Evolutionary conservation across 2,888 invertebrate genomes (phyloP), one percentile per base, ranked within the genome.

Genomic region (Spicauda simplicius): DNA sequence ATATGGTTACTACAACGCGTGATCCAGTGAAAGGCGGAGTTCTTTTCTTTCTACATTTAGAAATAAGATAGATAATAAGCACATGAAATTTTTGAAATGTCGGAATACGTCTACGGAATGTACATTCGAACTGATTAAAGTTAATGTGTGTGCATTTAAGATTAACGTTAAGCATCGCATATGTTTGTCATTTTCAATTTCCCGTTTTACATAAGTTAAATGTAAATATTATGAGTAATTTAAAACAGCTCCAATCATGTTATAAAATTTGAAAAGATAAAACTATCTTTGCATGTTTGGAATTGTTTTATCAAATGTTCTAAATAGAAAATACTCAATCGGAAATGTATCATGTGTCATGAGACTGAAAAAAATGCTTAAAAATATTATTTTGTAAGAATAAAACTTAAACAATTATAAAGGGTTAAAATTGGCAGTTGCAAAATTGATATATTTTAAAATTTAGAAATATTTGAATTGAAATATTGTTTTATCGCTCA

Each of bases 201-300:
- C 14, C 41, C 14, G 4, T 2, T 25, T 41, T 14, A 41, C 41
- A 41, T 41, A 58, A 53, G 25, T 33, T 68, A 54, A 55, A 65
- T 63, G 45, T 66, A 48, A 45, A 63, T 54, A 69, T 25, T 25
- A 25, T 25, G 25, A 25, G 14, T 53, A 64, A 33, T 59, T 67
- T 75, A 72, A 72, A 75, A 75, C 74, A 62, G 64, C 72, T 72
- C 72, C 75, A 54, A 54, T 73, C 65, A 68, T 72, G 64, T 54
- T 14, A 33, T 50, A 25, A 48, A 61, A 14, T 16, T 59, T 50
- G n/a, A 18, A 6, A 7, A 7, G 5, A 50, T 25, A 4, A 48
- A 12, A 8, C 16, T 19, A 62, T 14, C 48, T 37, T 19, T 58
- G 20, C 67, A 64, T 70, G 61, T 62, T 64, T 69, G 70, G 71